Conservation (phyloP, 2,797 vertebrate species). For the Hippoglossus hippoglossus region DNA sequence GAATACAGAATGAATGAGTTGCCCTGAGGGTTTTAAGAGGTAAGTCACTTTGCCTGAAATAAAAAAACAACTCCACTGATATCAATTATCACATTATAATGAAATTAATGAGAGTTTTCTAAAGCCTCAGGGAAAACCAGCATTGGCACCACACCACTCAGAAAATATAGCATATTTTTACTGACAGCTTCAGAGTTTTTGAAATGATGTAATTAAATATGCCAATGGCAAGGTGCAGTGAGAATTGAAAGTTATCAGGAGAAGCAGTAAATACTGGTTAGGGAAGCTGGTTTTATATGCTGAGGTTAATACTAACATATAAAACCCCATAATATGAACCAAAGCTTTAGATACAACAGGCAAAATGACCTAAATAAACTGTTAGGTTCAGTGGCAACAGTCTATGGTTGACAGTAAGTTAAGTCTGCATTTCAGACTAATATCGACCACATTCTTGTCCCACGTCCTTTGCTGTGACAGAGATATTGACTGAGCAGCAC, state of each 20-base stretch:
- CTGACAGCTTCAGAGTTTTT: too few species aligned
- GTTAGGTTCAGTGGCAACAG: conserved; percentile 12
- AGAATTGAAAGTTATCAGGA: too few species aligned
- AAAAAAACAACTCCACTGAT: neutral
- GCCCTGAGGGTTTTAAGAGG: neutral
- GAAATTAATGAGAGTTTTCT: too few species aligned
- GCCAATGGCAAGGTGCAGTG: too few species aligned
- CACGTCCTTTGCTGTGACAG: conserved; percentile 54
- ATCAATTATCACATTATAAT: too few species aligned
- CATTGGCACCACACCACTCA: too few species aligned
- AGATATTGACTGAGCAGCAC: conserved; percentile 66
- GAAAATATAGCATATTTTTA: too few species aligned
- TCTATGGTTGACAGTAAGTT: conserved; percentile 6
- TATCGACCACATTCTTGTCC: conserved; percentile 47
- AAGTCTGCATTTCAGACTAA: conserved; percentile 33
- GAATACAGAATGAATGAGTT: neutral
- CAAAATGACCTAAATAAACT: neutral
- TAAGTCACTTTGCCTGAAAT: neutral
- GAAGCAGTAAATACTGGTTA: too few species aligned
- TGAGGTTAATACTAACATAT: neutral
- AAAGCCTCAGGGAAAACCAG: too few species aligned
- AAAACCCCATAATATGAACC: conserved; percentile 3
- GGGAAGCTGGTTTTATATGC: too few species aligned
- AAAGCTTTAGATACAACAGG: conserved; percentile 12
- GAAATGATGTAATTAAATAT: too few species aligned